Percentiles rank a stretch among this genome's conserved stretches.
phyloP scores from a whole-genome alignment of 1,140 invertebrate species.

The Platorchestia sp. region DNA sequence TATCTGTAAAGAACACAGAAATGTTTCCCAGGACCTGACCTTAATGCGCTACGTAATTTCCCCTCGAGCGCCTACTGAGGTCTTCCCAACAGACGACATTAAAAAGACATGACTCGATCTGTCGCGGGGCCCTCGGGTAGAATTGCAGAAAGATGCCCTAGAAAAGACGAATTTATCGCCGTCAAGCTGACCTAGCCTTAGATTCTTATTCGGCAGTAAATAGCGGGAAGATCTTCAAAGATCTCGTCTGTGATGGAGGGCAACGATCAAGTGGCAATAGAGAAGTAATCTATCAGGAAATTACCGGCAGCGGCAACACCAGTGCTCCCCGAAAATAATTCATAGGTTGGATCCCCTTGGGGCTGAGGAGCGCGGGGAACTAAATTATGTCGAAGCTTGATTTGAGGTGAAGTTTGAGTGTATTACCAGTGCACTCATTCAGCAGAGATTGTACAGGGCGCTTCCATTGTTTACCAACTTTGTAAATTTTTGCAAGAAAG shows the following conservation, averaged over 20 bases:
- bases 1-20: not conserved
- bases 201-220: slow-evolving; percentile 50
- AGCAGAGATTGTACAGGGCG: not conserved
- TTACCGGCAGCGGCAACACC: not conserved
- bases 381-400: not conserved
- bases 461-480: not conserved
- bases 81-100: not conserved
- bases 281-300: slow-evolving; percentile 32
- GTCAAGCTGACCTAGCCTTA: not conserved
- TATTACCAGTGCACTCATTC: not conserved
- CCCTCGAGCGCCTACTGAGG: not conserved
- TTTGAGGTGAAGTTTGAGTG: not conserved
- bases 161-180: slow-evolving; percentile 42
- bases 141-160: slow-evolving; percentile 16
- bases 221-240: not conserved
- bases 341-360: not conserved
- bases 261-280: slow-evolving; percentile 23
- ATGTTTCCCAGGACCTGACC: not conserved
- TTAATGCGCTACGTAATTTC: not conserved
- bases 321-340: not conserved
- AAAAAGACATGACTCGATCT: slow-evolving; percentile 42
- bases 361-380: not conserved
- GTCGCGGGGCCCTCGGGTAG: not conserved
- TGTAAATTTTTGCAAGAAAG: not conserved
- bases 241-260: slow-evolving; percentile 8